These are phyloP conservation scores for Isaurus tuberculatus DNA, from an alignment of 92 coral and sea anemone species.

Conservation along the genomic window DNA sequence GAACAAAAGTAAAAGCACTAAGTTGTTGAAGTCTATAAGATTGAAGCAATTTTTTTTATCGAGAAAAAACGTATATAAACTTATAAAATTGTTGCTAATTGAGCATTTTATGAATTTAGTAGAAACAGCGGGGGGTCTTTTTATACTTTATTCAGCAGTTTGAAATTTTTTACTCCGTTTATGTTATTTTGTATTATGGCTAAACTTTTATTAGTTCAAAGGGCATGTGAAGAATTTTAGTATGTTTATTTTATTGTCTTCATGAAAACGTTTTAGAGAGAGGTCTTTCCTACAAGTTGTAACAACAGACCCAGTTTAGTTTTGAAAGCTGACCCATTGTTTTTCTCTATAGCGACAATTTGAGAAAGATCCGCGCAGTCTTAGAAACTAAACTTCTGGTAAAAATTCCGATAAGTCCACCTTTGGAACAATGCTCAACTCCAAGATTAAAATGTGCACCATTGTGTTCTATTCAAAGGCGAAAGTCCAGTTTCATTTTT, in stretches of 20 bases:
- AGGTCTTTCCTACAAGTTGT: background rate
- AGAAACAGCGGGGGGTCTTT: slow-evolving; percentile 4
- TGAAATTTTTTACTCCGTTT: background rate
- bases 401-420: background rate
- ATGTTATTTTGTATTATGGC: background rate
- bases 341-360: slow-evolving; percentile 5
- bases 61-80: too few species aligned
- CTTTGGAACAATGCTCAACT: too few species aligned
- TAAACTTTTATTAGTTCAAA: background rate
- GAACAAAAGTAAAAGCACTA: background rate
- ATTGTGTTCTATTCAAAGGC: background rate
- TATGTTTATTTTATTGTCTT: background rate
- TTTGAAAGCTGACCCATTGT: background rate
- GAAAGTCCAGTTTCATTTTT: background rate
- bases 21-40: background rate
- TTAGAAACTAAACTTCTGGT: background rate
- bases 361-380: background rate
- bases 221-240: background rate
- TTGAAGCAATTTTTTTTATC: too few species aligned
- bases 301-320: slow-evolving; percentile 3
- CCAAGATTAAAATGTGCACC: background rate
- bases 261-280: background rate
- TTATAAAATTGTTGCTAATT: slow-evolving; percentile 1
- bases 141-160: background rate
- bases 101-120: slow-evolving; percentile 1